Percentiles rank a stretch among this genome's conserved stretches.
Evolutionary conservation across 1,140 invertebrate species (phyloP).

Genomic region (Temnothorax nylanderi): DNA sequence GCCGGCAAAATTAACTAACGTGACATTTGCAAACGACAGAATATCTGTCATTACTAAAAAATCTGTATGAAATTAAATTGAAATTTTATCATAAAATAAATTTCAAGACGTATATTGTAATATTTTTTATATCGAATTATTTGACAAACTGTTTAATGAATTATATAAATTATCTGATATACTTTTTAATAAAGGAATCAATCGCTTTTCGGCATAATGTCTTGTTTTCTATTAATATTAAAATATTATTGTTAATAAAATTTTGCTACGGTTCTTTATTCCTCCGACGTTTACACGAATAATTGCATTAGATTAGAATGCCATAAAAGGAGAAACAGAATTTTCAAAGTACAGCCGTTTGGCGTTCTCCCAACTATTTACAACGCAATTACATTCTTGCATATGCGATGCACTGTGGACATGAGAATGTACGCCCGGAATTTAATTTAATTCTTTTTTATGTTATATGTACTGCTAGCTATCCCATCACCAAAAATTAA

Average conservation of each 20-base stretch:
- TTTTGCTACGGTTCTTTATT: not conserved
- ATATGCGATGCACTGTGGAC: not conserved
- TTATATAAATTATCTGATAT: not conserved
- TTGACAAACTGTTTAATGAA: no score
- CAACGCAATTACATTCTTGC: conserved; percentile 47
- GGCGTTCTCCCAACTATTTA: conserved; percentile 39
- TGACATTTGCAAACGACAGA: not conserved
- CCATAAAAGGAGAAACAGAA: conserved; percentile 22
- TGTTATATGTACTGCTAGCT: not conserved
- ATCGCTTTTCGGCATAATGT: not conserved
- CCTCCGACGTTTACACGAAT: not conserved
- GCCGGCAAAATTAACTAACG: not conserved
- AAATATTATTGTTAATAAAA: conserved; percentile 1
- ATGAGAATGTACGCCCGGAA: conserved; percentile 12
- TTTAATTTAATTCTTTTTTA: conserved; percentile 54
- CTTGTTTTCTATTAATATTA: not conserved
- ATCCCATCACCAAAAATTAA: not conserved
- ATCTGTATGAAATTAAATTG: not conserved
- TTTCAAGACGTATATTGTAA: not conserved
- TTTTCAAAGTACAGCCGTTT: conserved; percentile 15
- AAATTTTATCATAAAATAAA: not conserved
- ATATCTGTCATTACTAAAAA: not conserved
- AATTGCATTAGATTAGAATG: conserved; percentile 16
- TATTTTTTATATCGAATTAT: conserved; percentile 18
- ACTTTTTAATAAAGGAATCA: not conserved